Percentiles rank a stretch among this genome's conserved stretches.
Evolutionary conservation across 2,113 vertebrate species (phyloP).

Genomic region (Coreoperca whiteheadi): DNA sequence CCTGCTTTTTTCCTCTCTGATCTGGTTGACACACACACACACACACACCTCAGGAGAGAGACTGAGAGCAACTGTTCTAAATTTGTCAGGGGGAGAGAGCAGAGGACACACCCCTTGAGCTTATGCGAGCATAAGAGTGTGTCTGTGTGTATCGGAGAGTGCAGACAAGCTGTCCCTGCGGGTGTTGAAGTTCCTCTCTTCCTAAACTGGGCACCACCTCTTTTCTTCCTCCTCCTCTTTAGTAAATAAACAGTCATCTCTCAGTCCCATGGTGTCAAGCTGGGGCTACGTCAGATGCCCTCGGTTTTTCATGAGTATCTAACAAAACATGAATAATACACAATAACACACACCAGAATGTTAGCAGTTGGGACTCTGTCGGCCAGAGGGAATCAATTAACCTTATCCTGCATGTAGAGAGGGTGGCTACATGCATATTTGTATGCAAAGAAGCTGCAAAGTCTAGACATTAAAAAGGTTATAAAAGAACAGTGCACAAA

Average conservation of each 20-base stretch:
- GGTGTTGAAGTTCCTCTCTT: slow-evolving; percentile 32
- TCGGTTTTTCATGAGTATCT: slow-evolving; percentile 28
- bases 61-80: slow-evolving; percentile 78
- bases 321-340: slow-evolving; percentile 61
- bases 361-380: neutral
- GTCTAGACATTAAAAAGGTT: slow-evolving; percentile 40
- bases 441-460: slow-evolving; percentile 43
- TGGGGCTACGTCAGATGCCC: neutral
- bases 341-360: slow-evolving; percentile 20
- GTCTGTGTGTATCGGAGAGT: slow-evolving; percentile 6
- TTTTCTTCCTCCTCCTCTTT: slow-evolving; percentile 11
- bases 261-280: slow-evolving; percentile 24
- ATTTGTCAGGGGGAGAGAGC: slow-evolving; percentile 59
- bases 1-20: slow-evolving; percentile 1
- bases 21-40: slow-evolving; percentile 7
- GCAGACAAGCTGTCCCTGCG: slow-evolving; percentile 40
- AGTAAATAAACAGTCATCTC: slow-evolving; percentile 49
- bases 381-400: slow-evolving; percentile 51
- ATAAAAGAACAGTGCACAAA: slow-evolving; percentile 17
- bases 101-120: slow-evolving; percentile 52
- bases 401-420: slow-evolving; percentile 45
- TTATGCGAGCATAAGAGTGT: slow-evolving; percentile 34
- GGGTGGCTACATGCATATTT: neutral
- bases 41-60: slow-evolving; percentile 34
- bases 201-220: slow-evolving; percentile 29